Evolutionary conservation across 1,140 invertebrate species (phyloP), one percentile per base, ranked within the genome.

Genomic region (Ceratosolen fusciceps): DNA sequence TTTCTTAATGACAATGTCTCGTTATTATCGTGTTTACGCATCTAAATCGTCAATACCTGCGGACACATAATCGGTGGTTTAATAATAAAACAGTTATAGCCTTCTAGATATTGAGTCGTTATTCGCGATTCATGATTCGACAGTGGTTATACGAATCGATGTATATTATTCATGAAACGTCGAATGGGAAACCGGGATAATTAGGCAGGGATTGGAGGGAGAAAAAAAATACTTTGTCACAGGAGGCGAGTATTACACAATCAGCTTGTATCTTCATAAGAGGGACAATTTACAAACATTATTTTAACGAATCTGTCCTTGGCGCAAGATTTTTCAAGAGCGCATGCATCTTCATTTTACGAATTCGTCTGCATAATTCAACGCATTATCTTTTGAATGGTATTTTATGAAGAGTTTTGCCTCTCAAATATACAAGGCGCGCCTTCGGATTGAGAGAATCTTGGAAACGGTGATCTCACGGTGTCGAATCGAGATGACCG

Each of bases 221-320:
- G 34, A 7, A 7, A 70, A n/a, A n/a, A n/a, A 79, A 79, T 68
- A 74, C 72, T 74, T 79, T 31, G 24, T 19, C 19, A 31, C n/a
- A 31, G 8, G 74, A 49, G 4, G 39, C n/a, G 34, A 24, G n/a
- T 26, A 58, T 74, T 79, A 65, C 31, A 74, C 26, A 54, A 19
- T 73, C 37, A 56, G 8, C 52, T 74, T 79, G 47, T 24, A 74
- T 56, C 34, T 72, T 26, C 39, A 21, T 65, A 34, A 65, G 26
- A 49, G 43, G 37, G 43, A 67, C 24, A 65, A 67, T 75, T 75
- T 65, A 75, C 56, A 75, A 65, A 52, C 9, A 16, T 67, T 24
- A 24, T 67, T 37, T 47, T 52, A 54, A 75, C 26, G 10, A 75
- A 52, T 65, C 34, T 68, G 47, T 68, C 37, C 34, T 65, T 65